phyloP scores from a whole-genome alignment of 2,113 vertebrate genomes.

The Myotis brandtii region DNA sequence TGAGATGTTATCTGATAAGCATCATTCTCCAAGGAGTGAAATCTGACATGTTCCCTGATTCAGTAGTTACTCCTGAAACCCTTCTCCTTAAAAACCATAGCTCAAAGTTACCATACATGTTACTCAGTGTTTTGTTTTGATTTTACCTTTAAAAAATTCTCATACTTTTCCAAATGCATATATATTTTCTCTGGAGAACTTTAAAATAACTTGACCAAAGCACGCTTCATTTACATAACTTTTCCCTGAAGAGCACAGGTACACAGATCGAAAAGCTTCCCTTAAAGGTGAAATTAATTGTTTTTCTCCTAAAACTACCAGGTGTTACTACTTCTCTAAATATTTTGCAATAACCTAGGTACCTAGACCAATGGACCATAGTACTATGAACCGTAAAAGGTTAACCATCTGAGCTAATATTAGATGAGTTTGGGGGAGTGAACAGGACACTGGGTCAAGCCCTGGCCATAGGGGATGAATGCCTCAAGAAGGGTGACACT shows the following conservation, averaged over 20 bases:
- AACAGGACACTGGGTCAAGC: background rate
- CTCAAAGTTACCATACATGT: background rate
- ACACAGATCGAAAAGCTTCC: background rate
- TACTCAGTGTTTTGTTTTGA: background rate
- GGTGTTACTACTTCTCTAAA: background rate
- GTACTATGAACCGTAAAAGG: background rate
- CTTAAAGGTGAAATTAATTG: background rate
- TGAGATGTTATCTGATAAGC: fast-evolving
- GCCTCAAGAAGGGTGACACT: background rate
- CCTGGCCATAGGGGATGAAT: background rate
- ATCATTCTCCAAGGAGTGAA: background rate
- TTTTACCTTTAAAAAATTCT: background rate
- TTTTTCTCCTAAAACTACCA: background rate
- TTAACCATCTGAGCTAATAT: background rate
- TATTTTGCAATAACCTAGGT: background rate
- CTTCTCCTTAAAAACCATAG: background rate
- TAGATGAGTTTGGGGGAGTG: background rate
- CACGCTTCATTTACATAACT: background rate
- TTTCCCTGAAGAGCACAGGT: background rate
- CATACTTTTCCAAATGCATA: background rate
- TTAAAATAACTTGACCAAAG: background rate
- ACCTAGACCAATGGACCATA: background rate
- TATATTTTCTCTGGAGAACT: background rate
- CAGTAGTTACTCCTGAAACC: background rate
- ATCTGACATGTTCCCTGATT: background rate